Base-by-base conservation (phyloP, 2,888 invertebrate genomes). In the Oeneis ivallda region DNA sequence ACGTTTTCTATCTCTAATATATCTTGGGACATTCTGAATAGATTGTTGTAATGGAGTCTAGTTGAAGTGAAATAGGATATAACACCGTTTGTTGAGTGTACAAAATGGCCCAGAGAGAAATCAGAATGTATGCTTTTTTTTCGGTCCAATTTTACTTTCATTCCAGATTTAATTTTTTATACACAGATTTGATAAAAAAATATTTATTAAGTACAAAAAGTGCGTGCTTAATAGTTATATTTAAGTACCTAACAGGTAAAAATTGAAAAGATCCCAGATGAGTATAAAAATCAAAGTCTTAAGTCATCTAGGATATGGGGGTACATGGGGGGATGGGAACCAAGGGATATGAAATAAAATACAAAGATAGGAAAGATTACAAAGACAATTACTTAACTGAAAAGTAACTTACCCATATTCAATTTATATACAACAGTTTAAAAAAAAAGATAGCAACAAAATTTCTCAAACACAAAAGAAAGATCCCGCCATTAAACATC, bases 1-100 rank as follows among this genome's bases (percentile, higher is more conserved):
- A 64, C 47, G 67, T 66, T 65, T 43, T 62, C 58, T 59, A 65
- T 69, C 59, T 53, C 57, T 49, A 43, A 65, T 59, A 63, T 64
- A 59, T 66, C 62, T 41, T 62, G 50, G 41, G 62, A 41, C 53
- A 57, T 17, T 54, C 41, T 56, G 58, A 65, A 65, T 68, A 64
- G 39, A 47, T 60, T 61, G 32, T 54, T 54, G 52, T 26, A 57
- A 57, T 62, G 34, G 26, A 39, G 61, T 50, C 15, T 57, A 15
- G 41, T 57, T 64, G 60, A 50, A 53, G 59, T 58, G 50, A 63
- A 50, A 64, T 64, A 50, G 41, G 52, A 58, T 58, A 34, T 56
- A 56, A 41, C 13, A 8, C 19, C 41, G n/a, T 56, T 19, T 41
- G 19, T 39, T 17, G 17, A 10, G 19, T 19, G 10, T 26, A 37